Evolutionary conservation across 2,888 invertebrate species (phyloP).

Genomic region (Patella caerulea): DNA sequence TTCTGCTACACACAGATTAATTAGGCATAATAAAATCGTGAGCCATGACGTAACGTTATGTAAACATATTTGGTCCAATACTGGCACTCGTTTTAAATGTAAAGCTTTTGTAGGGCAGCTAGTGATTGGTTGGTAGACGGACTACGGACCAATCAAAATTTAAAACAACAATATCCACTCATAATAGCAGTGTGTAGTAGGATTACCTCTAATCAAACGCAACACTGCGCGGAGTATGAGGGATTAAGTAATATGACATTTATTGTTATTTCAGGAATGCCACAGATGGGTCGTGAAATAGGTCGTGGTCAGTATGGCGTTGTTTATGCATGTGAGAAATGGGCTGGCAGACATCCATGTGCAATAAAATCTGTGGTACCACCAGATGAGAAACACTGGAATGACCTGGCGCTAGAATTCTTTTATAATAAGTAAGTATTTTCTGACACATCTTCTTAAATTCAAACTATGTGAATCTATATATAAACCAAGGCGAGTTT

Average conservation of each 20-base stretch:
- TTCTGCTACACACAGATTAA: too few species aligned
- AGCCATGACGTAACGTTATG: too few species aligned
- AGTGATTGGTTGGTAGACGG: too few species aligned
- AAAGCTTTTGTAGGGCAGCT: too few species aligned
- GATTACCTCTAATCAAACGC: too few species aligned
- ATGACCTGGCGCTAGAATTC: conserved; percentile 91
- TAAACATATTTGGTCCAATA: too few species aligned
- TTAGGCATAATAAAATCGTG: too few species aligned
- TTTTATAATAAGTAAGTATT: conserved; percentile 83
- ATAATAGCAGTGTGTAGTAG: too few species aligned
- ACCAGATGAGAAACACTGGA: conserved; percentile 90
- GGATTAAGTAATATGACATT: not conserved
- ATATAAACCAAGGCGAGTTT: not conserved
- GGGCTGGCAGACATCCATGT: conserved; percentile 82
- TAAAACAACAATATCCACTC: too few species aligned
- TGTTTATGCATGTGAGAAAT: conserved; percentile 84
- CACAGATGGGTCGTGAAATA: conserved; percentile 74
- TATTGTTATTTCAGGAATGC: conserved; percentile 70
- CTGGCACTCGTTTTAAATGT: too few species aligned
- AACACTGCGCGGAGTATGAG: too few species aligned
- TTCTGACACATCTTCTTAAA: not conserved
- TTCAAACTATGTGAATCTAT: not conserved
- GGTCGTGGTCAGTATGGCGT: conserved; percentile 90
- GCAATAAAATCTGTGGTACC: conserved; percentile 91
- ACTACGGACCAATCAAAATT: too few species aligned